Evolutionary conservation across 2,888 invertebrate species (phyloP), one percentile per base, ranked within the genome.

Genomic region (Dicyrtomina minuta): DNA sequence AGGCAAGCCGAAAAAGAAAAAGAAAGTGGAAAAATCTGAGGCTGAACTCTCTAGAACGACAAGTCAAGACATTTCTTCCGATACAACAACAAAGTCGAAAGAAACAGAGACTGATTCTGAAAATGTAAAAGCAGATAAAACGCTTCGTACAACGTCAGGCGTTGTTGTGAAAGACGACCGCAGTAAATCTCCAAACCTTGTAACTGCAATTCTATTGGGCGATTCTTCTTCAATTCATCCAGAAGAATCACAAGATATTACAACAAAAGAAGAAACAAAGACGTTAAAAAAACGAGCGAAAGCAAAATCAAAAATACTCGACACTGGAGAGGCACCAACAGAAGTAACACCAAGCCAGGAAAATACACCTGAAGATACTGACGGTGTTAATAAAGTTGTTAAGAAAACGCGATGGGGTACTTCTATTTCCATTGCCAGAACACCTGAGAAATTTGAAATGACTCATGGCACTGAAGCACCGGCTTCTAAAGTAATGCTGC

Each of bases 1-100:
- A 2, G 43, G 22, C 49, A 70, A 68, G 46, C 67, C 44, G 55
- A 70, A 67, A 51, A 69, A 62, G 71, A 66, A 51, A 39, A 58
- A 33, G 20, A 53, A 46, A 20, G 61, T 39, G 44, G 62, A 60
- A 41, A 64, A 51, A 61, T 22, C 41, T 24, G 12, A 13, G 10
- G 51, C 49, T 6, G 33, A 59, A 55, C 22, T 24, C 4, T 13
- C 20, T 6, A 27, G 17, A 26, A 33, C 56, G 1, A 60, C 39
- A 15, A 26, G 15, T 6, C 39, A 26, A 17, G n/a, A 15, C 26
- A 53, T 33, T 26, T 41, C 20, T n/a, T 10, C 26, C 4, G 61
- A 62, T 51, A 13, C 26, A 10, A 5, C 20, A 3, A 22, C 46
- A 39, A 61, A 68, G 17, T 26, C 26, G 13, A 55, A 27, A 58